These are phyloP conservation scores for Sarcophaga bullata DNA, from an alignment of 1,140 invertebrate species.

Conservation along the genomic window DNA sequence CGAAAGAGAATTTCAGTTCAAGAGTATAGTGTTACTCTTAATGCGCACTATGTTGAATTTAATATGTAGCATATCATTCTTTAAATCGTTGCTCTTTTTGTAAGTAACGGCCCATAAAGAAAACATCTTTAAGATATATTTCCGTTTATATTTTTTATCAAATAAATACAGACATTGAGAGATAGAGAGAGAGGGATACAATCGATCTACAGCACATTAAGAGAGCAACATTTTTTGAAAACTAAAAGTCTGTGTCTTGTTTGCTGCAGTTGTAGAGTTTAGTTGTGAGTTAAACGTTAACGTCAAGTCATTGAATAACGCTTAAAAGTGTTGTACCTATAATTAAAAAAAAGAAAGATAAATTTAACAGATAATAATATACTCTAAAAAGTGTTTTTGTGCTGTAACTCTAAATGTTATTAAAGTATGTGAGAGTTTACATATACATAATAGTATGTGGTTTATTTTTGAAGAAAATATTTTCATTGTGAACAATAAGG, in stretches of 20 bases:
- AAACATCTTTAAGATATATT: not conserved
- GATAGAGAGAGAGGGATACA: not conserved
- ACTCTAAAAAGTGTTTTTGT: not conserved
- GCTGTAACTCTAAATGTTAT: constrained; percentile 11
- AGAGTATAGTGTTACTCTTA: too few relatives aligned
- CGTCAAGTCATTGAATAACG: not conserved
- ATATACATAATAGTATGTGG: not conserved
- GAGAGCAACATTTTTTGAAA: not conserved
- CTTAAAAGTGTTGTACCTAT: not conserved
- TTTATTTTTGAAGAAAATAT: not conserved
- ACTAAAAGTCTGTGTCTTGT: constrained; percentile 12
- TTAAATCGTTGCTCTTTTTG: too few relatives aligned
- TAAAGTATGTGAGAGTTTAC: not conserved
- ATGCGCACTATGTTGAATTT: too few relatives aligned
- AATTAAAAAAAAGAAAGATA: constrained; percentile 5
- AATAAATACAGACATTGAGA: not conserved
- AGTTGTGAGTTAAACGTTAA: constrained; percentile 35
- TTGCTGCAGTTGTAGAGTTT: constrained; percentile 35
- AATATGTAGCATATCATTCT: too few relatives aligned
- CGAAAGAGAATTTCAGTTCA: too few relatives aligned
- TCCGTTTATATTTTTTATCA: not conserved
- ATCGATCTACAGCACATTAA: not conserved
- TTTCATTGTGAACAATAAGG: not conserved
- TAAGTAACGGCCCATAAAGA: too few relatives aligned
- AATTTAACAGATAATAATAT: not conserved